A percentile compares a stretch with the other conserved stretches of the same genome.
These are phyloP conservation scores for Xanthorhoe designata DNA, from an alignment of 2,888 invertebrate species.

Conservation along the genomic window DNA sequence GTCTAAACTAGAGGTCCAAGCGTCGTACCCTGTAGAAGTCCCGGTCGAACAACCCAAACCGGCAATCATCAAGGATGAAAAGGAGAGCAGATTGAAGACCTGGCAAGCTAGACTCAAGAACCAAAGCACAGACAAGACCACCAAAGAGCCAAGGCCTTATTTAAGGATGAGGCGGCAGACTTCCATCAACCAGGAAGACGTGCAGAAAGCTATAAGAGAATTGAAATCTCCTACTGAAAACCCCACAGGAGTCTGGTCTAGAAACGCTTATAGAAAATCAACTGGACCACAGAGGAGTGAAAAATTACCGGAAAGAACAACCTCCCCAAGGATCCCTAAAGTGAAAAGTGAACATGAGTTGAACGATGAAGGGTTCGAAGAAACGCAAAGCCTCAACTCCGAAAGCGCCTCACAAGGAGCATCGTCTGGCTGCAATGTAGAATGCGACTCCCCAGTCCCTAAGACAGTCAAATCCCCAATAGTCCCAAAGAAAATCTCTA, in stretches of 20 bases:
- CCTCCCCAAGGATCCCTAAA: constrained; percentile 81
- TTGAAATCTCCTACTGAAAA: constrained; percentile 87
- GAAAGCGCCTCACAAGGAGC: constrained; percentile 95
- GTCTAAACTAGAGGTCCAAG: constrained; percentile 80
- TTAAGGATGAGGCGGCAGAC: constrained; percentile 88
- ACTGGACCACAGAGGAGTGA: constrained; percentile 61
- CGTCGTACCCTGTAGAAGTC: constrained; percentile 78
- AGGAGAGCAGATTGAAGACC: constrained; percentile 86
- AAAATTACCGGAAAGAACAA: constrained; percentile 66
- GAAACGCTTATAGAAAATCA: constrained; percentile 75
- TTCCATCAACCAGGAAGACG: constrained; percentile 89
- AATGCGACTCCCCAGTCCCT: constrained; percentile 84
- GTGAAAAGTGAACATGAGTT: constrained; percentile 88
- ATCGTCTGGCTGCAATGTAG: constrained; percentile 90
- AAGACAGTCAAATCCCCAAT: constrained; percentile 69
- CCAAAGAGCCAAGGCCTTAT: constrained; percentile 77
- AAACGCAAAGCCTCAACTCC: constrained; percentile 94
- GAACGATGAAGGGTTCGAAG: constrained; percentile 96
- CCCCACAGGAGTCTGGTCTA: constrained; percentile 86
- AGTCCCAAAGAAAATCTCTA: constrained; percentile 81
- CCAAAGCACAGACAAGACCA: constrained; percentile 78
- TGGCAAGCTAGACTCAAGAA: constrained; percentile 90
- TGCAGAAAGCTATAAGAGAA: constrained; percentile 88
- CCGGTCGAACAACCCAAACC: constrained; percentile 72
- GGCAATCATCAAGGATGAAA: constrained; percentile 78